phyloP scores from a whole-genome alignment of 1,140 invertebrate genomes.

The Paramacrobiotus metropolitanus region DNA sequence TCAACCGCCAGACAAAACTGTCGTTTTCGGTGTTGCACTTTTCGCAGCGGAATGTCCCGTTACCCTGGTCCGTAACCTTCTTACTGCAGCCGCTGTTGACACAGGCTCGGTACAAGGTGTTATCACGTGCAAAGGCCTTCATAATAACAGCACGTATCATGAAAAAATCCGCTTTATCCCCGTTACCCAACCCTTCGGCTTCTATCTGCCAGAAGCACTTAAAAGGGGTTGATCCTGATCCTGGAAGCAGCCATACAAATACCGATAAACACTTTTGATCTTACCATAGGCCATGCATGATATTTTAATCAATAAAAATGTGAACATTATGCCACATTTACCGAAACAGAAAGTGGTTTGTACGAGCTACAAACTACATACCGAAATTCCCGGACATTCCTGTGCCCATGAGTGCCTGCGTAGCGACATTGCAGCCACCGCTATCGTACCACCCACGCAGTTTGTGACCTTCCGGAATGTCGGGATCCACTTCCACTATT shows the following conservation, averaged over 20 bases:
- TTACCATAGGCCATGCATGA: too few species aligned
- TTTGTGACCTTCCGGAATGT: constrained; percentile 56
- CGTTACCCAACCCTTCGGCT: constrained; percentile 18
- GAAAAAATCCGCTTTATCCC: constrained; percentile 53
- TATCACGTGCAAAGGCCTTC: constrained; percentile 41
- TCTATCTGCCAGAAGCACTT: background rate
- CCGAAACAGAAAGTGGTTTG: too few species aligned
- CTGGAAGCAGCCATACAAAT: too few species aligned
- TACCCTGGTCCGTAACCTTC: constrained; percentile 63
- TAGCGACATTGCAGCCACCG: too few species aligned
- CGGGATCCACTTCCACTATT: constrained; percentile 52
- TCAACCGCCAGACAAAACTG: background rate
- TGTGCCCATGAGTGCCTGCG: too few species aligned
- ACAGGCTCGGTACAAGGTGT: constrained; percentile 54
- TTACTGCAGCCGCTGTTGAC: constrained; percentile 56
- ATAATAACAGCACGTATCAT: constrained; percentile 40
- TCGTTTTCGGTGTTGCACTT: background rate
- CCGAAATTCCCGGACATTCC: too few species aligned
- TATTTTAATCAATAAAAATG: too few species aligned
- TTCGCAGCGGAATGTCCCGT: constrained; percentile 31
- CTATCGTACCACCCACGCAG: constrained; percentile 72
- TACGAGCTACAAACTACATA: too few species aligned
- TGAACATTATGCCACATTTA: too few species aligned
- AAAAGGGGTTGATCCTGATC: background rate
- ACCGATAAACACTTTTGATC: too few species aligned